Evolutionary conservation across 1,140 invertebrate species (phyloP), one percentile per base, ranked within the genome.

Genomic region (Drosophila ogumai): DNA sequence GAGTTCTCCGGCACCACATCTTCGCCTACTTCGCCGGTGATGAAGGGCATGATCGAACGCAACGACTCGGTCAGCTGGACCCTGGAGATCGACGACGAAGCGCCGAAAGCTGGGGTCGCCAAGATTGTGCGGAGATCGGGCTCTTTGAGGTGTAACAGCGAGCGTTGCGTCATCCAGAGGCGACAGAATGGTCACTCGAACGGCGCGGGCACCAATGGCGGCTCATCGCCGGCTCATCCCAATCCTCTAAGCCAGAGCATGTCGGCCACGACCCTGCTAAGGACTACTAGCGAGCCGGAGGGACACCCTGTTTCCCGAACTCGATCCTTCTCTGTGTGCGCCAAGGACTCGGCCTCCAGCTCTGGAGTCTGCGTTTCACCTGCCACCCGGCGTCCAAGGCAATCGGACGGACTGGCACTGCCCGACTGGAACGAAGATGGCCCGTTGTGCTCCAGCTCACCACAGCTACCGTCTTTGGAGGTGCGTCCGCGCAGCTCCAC

Each of bases 11-110:
- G 49, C 59, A 65, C 44, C 44, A 85, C 67, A 58, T 95, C 94
- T 41, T 94, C 94, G 6, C 95, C 95, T 1, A 93, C 94, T 54
- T 95, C 95, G 1, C 94, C 94, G 0, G 94, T 96, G 82, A 95
- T 97, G 22, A 96, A 97, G 87, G 96, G 95, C 15, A 95, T 97
- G 44, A 96, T 97, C 4, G 96, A 97, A 84, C 97, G 97, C 82
- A 95, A 95, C 44, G 96, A 96, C 84, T 97, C 96, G 0, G 96
- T 97, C 13, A 96, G 96, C 63, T 97, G 96, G 95, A 96, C 97
- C 4, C 92, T 97, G 12, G 96, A 97, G 81, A 95, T 97, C 69
- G 95, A 96, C 52, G 92, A 92, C 19, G 96, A 97, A 76, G 94
- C 94, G 7, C 94, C 95, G 0, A 95, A 96, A 71, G 94, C 95